Evolutionary conservation across 2,113 vertebrate genomes (phyloP).

Genomic region (Xiphophorus hellerii): DNA sequence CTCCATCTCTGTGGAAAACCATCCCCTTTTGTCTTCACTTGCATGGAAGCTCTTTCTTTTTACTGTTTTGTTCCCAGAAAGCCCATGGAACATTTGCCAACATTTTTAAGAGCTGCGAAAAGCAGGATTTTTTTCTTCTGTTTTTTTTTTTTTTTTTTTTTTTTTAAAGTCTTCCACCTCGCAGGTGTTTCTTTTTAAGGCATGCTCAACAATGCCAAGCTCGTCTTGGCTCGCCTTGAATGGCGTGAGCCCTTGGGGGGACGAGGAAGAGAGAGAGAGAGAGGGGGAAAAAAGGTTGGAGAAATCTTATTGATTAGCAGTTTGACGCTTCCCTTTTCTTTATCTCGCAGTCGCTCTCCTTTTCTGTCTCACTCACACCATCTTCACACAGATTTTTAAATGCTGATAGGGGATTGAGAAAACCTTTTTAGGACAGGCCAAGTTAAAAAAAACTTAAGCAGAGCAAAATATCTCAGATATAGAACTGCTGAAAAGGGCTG

Average conservation of each 20-base stretch:
- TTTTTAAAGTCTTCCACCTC: constrained; percentile 79
- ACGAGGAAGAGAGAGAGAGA: not conserved
- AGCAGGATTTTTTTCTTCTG: constrained; percentile 72
- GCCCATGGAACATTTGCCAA: constrained; percentile 79
- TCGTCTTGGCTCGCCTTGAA: constrained; percentile 80
- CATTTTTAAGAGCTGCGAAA: constrained; percentile 81
- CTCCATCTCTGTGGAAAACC: constrained; percentile 76
- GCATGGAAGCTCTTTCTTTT: constrained; percentile 76
- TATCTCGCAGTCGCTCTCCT: constrained; percentile 57
- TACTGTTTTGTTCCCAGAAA: constrained; percentile 79
- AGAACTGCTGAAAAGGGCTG: constrained; percentile 38
- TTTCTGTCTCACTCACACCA: constrained; percentile 48
- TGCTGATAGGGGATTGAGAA: constrained; percentile 45
- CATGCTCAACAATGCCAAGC: constrained; percentile 80
- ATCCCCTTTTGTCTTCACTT: constrained; percentile 78
- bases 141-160: constrained; percentile 36
- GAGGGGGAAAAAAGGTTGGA: constrained; percentile 49
- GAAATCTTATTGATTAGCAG: constrained; percentile 81
- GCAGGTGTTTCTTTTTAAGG: constrained; percentile 83
- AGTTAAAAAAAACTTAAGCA: constrained; percentile 20
- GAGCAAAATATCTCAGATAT: constrained; percentile 35
- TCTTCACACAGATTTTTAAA: constrained; percentile 54
- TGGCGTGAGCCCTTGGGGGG: constrained; percentile 65
- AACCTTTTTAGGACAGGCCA: constrained; percentile 60
- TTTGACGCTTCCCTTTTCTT: constrained; percentile 72